phyloP scores from a whole-genome alignment of 2,113 vertebrate genomes.

The Cygnus buccinator region DNA sequence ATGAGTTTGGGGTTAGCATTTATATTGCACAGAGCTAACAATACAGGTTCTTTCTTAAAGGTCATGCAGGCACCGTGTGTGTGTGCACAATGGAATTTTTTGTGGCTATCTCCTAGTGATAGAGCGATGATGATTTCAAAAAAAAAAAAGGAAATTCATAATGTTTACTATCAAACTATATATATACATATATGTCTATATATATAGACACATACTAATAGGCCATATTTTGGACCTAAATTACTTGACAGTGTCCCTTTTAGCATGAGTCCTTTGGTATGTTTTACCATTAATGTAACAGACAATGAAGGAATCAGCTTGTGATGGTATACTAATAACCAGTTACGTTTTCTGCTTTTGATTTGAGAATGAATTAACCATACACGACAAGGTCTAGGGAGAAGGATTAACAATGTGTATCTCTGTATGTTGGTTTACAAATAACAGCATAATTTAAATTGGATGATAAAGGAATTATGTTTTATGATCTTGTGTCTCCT shows the following conservation, averaged over 20 bases:
- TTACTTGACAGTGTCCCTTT: slow-evolving; percentile 72
- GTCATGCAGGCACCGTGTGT: not conserved
- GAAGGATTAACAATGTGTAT: slow-evolving; percentile 54
- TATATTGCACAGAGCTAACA: not conserved
- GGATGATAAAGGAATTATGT: slow-evolving; percentile 52
- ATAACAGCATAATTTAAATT: slow-evolving; percentile 44
- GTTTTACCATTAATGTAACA: slow-evolving; percentile 57
- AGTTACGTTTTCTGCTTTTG: slow-evolving; percentile 55
- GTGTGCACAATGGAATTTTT: slow-evolving; percentile 2
- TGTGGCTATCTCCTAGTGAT: slow-evolving; percentile 30
- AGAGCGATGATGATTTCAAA: not conserved
- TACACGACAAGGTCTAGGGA: slow-evolving; percentile 52
- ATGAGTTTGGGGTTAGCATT: not conserved
- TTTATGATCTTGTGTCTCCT: slow-evolving; percentile 57
- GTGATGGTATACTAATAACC: slow-evolving; percentile 64
- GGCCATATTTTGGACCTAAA: slow-evolving; percentile 42
- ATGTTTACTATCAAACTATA: not conserved
- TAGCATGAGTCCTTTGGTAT: slow-evolving; percentile 61
- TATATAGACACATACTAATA: slow-evolving; percentile 3
- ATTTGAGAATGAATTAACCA: slow-evolving; percentile 61
- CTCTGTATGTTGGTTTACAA: slow-evolving; percentile 41
- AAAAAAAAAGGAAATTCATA: not conserved
- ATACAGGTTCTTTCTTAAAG: not conserved
- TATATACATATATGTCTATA: not conserved
- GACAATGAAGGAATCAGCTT: slow-evolving; percentile 69